Base-by-base conservation (phyloP, 1,140 invertebrate species). In the Phymorhynchus buccinoides region DNA sequence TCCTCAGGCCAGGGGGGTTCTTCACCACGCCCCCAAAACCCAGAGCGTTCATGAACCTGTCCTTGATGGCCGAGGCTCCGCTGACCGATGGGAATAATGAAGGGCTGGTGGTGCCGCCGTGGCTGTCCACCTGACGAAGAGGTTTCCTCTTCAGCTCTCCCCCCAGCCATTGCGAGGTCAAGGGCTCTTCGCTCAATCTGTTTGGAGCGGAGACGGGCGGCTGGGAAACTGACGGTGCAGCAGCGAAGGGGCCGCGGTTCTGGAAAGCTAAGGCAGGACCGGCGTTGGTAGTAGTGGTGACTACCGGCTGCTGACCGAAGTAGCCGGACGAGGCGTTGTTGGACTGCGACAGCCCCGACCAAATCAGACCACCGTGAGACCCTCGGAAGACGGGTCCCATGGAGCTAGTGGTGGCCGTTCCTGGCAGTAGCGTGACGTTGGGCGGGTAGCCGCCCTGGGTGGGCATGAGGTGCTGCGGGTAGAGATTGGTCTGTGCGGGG, bases 1-100 rank as follows among this genome's bases (percentile, higher is more conserved):
- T 92, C 71, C 86, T 85, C 30, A 93, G 81, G 27, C 92, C 92
- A 22, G 89, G 88, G 32, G 92, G 92, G 48, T 86, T 88, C 30
- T 80, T 66, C 14, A 44, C 22, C 37, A 86, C 35, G 27, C 68
- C 71, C 0, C 85, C 82, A 48, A 90, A 86, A 27, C 91, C 90
- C 77, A 92, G 87, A 18, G 88, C 90, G 52, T 88, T 89, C 89
- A 91, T 89, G 84, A 91, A 88, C 80, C 85, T 89, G 35, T 85
- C 79, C 82, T 87, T 88, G 12, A 92, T 85, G 37, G 84, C 82
- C 9, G 83, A 83, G 4, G 80, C 84, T 30, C 83, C 75, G 39
- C 84, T 83, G 32, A 44, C 85, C 16, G 83, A 62, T n/a, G 80
- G 52, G 30, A 35, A 30, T 32, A 77, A 44, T 48, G 48, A 48